Conservation (phyloP, 1,140 invertebrate genomes). For the Pseudomyrmex concolor region DNA sequence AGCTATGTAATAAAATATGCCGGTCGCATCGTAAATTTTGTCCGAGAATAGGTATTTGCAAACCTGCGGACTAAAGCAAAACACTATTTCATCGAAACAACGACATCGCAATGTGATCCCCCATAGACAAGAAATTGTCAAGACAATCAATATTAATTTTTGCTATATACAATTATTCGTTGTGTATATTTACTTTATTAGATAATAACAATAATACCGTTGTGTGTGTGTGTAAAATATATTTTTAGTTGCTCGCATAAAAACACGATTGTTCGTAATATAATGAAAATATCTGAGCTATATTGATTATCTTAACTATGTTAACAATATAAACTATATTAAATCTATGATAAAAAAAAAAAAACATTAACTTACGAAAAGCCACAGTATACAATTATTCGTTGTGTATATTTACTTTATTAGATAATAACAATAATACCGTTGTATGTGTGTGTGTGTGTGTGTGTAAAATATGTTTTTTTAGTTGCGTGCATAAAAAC, state of each 20-base stretch:
- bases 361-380: background rate
- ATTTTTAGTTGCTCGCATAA: too few relatives aligned
- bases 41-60: slow-evolving; percentile 76
- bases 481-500: too few relatives aligned
- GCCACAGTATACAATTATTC: background rate
- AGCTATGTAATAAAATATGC: slow-evolving; percentile 83
- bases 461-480: too few relatives aligned
- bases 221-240: too few relatives aligned
- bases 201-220: too few relatives aligned
- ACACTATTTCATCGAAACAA: slow-evolving; percentile 53
- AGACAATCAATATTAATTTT: background rate
- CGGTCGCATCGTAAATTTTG: slow-evolving; percentile 81
- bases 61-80: slow-evolving; percentile 20
- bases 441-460: too few relatives aligned
- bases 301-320: background rate
- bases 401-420: background rate
- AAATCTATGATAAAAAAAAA: background rate
- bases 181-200: background rate
- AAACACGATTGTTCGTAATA: background rate
- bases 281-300: too few relatives aligned
- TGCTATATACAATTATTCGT: background rate
- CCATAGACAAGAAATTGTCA: slow-evolving; percentile 18
- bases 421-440: too few relatives aligned
- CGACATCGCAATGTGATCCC: slow-evolving; percentile 14
- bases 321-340: background rate